Percentiles rank a stretch among this genome's conserved stretches.
These are phyloP conservation scores for Harpalus rufipes DNA, from an alignment of 2,888 invertebrate species.

Conservation along the genomic window DNA sequence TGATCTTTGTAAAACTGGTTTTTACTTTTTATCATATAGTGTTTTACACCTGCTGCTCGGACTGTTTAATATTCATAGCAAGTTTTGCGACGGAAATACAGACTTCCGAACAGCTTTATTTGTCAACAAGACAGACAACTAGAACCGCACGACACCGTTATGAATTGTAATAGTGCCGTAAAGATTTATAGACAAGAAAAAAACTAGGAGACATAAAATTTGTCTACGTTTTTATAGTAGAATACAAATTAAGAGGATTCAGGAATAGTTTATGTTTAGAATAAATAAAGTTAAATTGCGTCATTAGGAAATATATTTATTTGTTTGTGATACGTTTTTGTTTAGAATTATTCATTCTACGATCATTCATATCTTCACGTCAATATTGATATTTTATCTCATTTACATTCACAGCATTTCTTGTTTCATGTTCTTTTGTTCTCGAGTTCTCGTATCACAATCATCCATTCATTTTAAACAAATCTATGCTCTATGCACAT, in stretches of 20 bases:
- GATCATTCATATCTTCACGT: neutral
- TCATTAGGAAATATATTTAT: neutral
- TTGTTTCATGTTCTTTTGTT: neutral
- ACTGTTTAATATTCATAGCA: constrained; percentile 45
- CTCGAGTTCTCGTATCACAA: neutral
- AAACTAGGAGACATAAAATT: neutral
- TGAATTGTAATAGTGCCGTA: neutral
- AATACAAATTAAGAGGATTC: neutral
- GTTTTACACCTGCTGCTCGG: constrained; percentile 42
- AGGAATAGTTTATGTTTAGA: neutral
- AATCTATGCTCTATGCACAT: too few species aligned
- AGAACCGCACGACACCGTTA: neutral
- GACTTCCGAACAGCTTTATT: constrained; percentile 59
- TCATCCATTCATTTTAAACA: neutral
- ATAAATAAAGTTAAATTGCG: neutral
- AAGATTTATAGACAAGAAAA: neutral
- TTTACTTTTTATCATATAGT: too few species aligned
- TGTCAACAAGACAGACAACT: constrained; percentile 5
- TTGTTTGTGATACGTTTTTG: too few species aligned
- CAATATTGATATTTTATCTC: neutral
- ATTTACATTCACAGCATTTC: neutral
- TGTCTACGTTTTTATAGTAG: neutral
- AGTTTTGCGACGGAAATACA: constrained; percentile 48
- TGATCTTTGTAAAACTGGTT: too few species aligned
- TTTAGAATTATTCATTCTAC: neutral